Percentiles rank a stretch among this genome's conserved stretches.
Conservation (phyloP, 2,113 vertebrate genomes). For the Thinocorus orbignyianus region DNA sequence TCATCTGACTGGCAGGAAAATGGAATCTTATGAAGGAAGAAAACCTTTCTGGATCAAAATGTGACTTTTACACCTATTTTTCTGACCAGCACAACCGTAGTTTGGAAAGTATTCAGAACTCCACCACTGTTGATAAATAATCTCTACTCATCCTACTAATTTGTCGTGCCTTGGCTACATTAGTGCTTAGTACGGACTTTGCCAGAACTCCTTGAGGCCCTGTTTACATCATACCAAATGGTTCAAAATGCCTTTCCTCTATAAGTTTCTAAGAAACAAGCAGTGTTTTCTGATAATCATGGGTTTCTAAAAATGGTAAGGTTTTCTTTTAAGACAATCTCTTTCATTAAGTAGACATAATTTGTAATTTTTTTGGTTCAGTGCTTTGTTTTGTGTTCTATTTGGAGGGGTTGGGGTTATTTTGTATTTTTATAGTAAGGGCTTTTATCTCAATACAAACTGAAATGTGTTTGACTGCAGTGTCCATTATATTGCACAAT, state of each 20-base stretch:
- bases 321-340: not conserved
- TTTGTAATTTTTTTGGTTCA: not conserved
- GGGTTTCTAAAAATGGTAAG: not conserved
- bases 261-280: not conserved
- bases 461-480: fast-evolving
- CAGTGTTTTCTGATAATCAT: fast-evolving
- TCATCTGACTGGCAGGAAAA: not conserved
- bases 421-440: not conserved
- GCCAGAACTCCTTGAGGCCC: not conserved
- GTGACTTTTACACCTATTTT: not conserved
- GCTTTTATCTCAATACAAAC: not conserved
- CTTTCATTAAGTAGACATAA: not conserved
- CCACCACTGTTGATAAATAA: not conserved
- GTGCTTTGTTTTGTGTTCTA: not conserved
- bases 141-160: not conserved
- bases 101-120: not conserved
- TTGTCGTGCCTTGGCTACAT: fast-evolving
- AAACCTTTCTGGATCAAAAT: not conserved
- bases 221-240: not conserved
- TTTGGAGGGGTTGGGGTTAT: not conserved
- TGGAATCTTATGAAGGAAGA: not conserved
- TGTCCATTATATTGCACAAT: not conserved
- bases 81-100: not conserved
- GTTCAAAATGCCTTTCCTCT: not conserved
- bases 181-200: no score